phyloP scores from a whole-genome alignment of 2,113 vertebrate species.

The cattle (Bos taurus) region DNA sequence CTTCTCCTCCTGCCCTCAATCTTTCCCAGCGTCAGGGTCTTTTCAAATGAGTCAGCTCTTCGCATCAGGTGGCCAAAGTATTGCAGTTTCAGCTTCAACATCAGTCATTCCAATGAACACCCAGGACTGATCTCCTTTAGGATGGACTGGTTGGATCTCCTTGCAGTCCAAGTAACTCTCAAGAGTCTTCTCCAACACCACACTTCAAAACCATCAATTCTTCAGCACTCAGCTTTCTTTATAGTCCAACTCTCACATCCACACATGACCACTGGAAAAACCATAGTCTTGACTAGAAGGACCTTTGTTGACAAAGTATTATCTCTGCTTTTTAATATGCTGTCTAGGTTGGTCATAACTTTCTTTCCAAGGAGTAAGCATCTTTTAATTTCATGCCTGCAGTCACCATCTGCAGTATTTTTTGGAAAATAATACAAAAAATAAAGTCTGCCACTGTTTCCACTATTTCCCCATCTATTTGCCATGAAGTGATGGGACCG shows the following conservation, averaged over 20 bases:
- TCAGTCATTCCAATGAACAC: neutral
- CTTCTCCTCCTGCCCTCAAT: neutral
- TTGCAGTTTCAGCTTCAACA: neutral
- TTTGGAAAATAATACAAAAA: neutral
- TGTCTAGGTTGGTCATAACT: neutral
- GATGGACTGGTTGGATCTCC: neutral
- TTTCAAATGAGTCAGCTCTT: neutral
- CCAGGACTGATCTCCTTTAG: neutral
- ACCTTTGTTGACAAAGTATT: neutral
- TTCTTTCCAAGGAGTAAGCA: neutral
- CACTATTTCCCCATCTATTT: neutral
- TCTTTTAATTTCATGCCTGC: neutral
- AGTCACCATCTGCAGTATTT: neutral
- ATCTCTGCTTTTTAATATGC: neutral
- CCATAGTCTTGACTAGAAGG: neutral
- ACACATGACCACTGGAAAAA: neutral
- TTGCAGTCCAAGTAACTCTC: neutral
- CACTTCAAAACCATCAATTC: neutral
- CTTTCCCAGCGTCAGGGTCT: neutral
- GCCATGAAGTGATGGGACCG: neutral
- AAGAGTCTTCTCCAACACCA: neutral
- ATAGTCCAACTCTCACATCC: neutral
- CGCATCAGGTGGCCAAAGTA: neutral
- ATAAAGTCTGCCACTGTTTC: neutral
- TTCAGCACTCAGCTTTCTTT: neutral